phyloP scores from a whole-genome alignment of 2,797 vertebrate species.

The Cryptoprocta ferox region DNA sequence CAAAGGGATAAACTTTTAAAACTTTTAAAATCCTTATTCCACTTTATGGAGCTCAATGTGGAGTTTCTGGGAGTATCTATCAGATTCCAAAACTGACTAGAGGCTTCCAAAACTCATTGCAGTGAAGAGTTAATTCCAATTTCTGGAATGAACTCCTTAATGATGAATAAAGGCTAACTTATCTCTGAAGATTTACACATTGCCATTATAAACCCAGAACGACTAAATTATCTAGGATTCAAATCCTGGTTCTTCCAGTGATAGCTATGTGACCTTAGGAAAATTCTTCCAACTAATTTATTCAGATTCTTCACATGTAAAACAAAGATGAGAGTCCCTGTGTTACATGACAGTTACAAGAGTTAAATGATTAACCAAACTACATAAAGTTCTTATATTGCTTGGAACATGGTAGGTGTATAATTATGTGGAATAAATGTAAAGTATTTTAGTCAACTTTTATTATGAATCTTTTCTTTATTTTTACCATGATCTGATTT shows the following conservation, averaged over 20 bases:
- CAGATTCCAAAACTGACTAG: constrained; percentile 4
- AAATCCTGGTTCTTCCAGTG: constrained; percentile 1
- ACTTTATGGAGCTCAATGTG: background rate
- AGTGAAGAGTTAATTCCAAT: constrained; percentile 26
- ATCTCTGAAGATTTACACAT: constrained; percentile 10
- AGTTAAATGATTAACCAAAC: constrained; percentile 28
- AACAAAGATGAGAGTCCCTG: background rate
- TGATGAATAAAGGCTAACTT: constrained; percentile 13
- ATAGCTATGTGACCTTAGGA: background rate
- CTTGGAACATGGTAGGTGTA: background rate
- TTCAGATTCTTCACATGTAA: background rate
- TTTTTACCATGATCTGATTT: constrained; percentile 32
- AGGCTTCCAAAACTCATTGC: background rate
- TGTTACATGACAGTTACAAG: background rate
- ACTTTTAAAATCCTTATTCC: background rate
- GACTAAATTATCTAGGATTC: constrained; percentile 30
- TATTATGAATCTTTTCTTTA: constrained; percentile 22
- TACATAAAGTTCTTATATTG: background rate
- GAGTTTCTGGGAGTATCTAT: background rate
- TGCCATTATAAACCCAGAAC: background rate
- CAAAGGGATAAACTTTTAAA: background rate
- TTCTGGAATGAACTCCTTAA: constrained; percentile 1
- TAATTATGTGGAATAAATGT: background rate
- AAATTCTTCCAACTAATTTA: constrained; percentile 15
- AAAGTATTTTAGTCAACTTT: constrained; percentile 45